Evolutionary conservation across 92 coral and sea anemone genomes (phyloP).

Genomic region (Epizoanthus rinbou): DNA sequence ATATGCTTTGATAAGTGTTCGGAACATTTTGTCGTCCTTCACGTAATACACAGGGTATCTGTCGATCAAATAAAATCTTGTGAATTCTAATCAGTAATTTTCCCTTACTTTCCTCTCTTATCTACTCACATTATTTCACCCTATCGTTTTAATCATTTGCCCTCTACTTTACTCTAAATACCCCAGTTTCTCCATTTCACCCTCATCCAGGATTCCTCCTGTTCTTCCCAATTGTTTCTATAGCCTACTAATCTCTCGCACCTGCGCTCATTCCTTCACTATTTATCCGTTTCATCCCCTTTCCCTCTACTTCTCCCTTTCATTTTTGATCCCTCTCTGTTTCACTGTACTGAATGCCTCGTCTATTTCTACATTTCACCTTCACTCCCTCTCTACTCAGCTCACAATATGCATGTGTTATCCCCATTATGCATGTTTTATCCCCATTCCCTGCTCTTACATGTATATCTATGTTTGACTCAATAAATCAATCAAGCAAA

Average conservation of each 20-base stretch:
- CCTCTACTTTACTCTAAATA: no score
- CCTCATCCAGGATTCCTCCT: no score
- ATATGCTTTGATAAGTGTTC: slow-evolving; percentile 87
- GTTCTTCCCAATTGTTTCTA: no score
- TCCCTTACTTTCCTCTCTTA: no score
- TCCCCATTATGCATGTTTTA: background rate
- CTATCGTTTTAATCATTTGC: no score
- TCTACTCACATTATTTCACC: no score
- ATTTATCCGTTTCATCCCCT: background rate
- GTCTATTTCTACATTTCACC: background rate
- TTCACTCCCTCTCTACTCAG: background rate
- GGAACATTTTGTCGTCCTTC: slow-evolving; percentile 67
- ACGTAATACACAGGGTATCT: slow-evolving; percentile 84
- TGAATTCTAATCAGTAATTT: background rate
- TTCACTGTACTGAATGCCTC: background rate
- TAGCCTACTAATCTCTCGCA: no score
- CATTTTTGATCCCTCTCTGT: background rate
- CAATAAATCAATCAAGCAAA: no score
- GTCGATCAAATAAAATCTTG: slow-evolving; percentile 24
- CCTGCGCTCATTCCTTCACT: no score
- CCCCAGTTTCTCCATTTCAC: no score
- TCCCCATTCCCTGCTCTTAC: background rate
- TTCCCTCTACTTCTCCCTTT: background rate
- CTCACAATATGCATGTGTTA: background rate
- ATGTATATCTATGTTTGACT: no score